Evolutionary conservation across 2,888 invertebrate genomes (phyloP), one percentile per base, ranked within the genome.

Genomic region (Rhingia campestris): DNA sequence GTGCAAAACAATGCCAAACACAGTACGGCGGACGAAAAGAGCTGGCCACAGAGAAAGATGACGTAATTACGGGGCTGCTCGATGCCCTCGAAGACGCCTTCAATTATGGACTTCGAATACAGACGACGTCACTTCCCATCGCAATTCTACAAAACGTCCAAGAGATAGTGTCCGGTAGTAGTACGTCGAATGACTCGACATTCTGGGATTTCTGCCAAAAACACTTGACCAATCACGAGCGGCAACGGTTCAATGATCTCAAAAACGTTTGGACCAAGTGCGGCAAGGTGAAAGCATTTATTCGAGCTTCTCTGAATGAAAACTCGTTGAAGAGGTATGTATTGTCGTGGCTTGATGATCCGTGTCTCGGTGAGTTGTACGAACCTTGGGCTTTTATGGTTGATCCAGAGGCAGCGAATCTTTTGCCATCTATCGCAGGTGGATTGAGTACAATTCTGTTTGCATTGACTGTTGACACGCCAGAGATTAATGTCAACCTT

Each of bases 241-340:
- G 95, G 81, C 96, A 97, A 89, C 94, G 98, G 66, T 98, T 96
- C 91, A 93, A 94, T 87, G 93, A 95, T 5, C 91, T 97, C 79
- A 92, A 92, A 86, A 91, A 93, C 80, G 93, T 96, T 54, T 94
- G 93, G 91, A 95, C 95, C 0, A 96, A 96, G 90, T 87, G 87
- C 14, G 92, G 91, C 3, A 89, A 89, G 7, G 89, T 89, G 0
- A 94, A 97, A 88, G 97, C 98, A 32, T 98, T 98, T 94, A 93
- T 99, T 35, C 93, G 98, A 86, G 95, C 97, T 14, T 93, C 97
- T 4, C 93, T 99, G 32, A 99, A 99, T 92, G 99, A 99, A 90
- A 94, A 96, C 87, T 97, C 97, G 0, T 92, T 99, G 53, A 97
- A 97, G 89, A 94, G 95, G 92, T 94, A 97, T 92, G 93, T 97